Conservation (phyloP, 1,140 invertebrate genomes). For the Pseudomyrmex gracilis region DNA sequence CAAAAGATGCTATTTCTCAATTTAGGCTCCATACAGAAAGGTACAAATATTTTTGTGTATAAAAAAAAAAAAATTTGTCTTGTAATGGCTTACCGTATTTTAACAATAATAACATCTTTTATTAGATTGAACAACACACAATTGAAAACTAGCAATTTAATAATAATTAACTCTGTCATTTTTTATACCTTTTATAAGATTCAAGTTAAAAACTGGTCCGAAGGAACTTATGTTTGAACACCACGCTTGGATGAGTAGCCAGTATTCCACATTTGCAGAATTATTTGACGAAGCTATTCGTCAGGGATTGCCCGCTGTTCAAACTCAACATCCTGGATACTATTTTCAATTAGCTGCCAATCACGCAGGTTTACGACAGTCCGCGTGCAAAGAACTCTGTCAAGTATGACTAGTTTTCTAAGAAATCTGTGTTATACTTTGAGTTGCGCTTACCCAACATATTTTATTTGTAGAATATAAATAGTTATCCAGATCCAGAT, state of each 20-base stretch:
- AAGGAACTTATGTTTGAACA: slow-evolving; percentile 97
- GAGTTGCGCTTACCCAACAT: slow-evolving; percentile 1
- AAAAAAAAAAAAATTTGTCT: too few species aligned
- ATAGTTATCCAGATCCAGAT: slow-evolving; percentile 89
- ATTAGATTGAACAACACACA: too few species aligned
- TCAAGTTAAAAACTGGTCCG: slow-evolving; percentile 91
- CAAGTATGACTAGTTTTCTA: slow-evolving; percentile 83
- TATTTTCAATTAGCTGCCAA: slow-evolving; percentile 98
- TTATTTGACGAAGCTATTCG: slow-evolving; percentile 98
- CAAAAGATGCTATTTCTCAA: slow-evolving; percentile 97
- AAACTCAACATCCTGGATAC: slow-evolving; percentile 98
- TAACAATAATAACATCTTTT: not conserved
- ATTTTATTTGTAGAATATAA: slow-evolving; percentile 80
- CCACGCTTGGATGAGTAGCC: slow-evolving; percentile 98
- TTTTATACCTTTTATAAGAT: slow-evolving; percentile 83
- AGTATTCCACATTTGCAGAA: slow-evolving; percentile 96
- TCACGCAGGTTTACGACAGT: slow-evolving; percentile 92
- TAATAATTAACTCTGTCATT: too few species aligned
- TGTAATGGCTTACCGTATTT: not conserved
- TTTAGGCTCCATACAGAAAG: slow-evolving; percentile 96
- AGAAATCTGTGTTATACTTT: not conserved
- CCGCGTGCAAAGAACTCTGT: slow-evolving; percentile 91
- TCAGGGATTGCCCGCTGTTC: slow-evolving; percentile 94
- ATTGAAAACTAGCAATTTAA: too few species aligned
- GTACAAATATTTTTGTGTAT: slow-evolving; percentile 59